Evolutionary conservation across 2,113 vertebrate species (phyloP), one percentile per base, ranked within the genome.

Genomic region (Hirundichthys speculiger): DNA sequence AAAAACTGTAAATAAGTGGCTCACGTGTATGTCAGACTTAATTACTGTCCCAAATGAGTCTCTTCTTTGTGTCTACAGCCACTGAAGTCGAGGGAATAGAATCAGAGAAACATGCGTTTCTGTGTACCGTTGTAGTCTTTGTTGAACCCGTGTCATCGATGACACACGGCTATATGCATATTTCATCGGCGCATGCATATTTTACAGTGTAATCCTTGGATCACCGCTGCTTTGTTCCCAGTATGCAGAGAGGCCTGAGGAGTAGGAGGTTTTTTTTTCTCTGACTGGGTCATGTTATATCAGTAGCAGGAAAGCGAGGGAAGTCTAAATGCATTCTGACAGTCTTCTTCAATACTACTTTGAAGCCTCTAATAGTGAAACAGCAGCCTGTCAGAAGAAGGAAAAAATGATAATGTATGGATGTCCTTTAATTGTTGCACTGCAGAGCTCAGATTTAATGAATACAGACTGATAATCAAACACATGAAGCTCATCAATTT

Each of bases 151-250:
- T 88, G 86, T 83, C 82, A 84, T 82, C 73, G 79, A 77, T 88
- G 87, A 90, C 83, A 89, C 84, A 84, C 74, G 62, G 70, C 79
- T 74, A 70, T 86, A 88, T 90, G 62, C 86, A 91, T 91, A 86
- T 89, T 90, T 90, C 68, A 90, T 86, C 79, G 82, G 66, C 77
- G 83, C 79, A 85, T 88, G 86, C 86, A 91, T 90, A 88, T 90
- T 90, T 91, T 86, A 90, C 82, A 67, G 77, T 53, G 77, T 87
- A 77, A 80, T 90, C 85, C 77, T 82, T 79, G 77, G 85, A 80
- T 85, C 71, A 51, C 77, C 64, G 51, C 69, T 66, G 84, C 87
- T 90, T 90, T 88, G 86, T 88, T 90, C 80, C 45, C 73, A 52
- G 76, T 64, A 49, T 60, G 42, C 15, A 43, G 34, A 78, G 43